Base-by-base conservation (phyloP, 53 echinoderm and acorn worm species). In the Echinometra lucunter region DNA sequence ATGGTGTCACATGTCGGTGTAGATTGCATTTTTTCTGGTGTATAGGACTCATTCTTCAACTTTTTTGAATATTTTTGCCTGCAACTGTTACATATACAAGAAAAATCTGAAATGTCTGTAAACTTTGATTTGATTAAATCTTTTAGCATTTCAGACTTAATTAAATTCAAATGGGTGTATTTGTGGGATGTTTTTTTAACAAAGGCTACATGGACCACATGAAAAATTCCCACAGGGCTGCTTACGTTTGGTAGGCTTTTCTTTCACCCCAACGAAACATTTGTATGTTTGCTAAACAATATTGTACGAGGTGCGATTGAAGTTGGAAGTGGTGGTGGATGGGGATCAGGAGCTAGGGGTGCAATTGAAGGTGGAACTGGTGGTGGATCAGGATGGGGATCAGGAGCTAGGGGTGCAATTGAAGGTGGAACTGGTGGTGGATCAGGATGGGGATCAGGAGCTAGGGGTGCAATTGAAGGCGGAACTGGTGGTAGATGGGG, bases 11-110 rank as follows among this genome's bases (percentile, higher is more conserved):
- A n/a, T n/a, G n/a, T n/a, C n/a, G n/a, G n/a, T n/a, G n/a, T n/a
- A n/a, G n/a, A n/a, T n/a, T n/a, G n/a, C n/a, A n/a, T n/a, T 82
- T 82, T 82, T 82, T 82, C 82, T 23, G 82, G 82, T 8, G 82
- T 82, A 45, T 82, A 82, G 3, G 44, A 45, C 82, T 82, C 45
- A 45, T 82, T n/a, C 45, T 82, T 82, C 82, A 82, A 25, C 45
- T 82, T 82, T 82, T 82, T 82, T 44, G 82, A 82, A 82, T 6
- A 82, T 13, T 82, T 82, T 82, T 82, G 82, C 19, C 82, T 82
- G 45, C 82, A 82, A 82, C 82, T 82, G 10, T 82, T 82, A 45
- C 82, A 82, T 4, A 82, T 82, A 16, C 82, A 82, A 7, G 82
- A 82, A 23, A 82, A 6, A 23, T 45, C 45, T 45, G n/a, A 27